Evolutionary conservation across 2,113 vertebrate species (phyloP), one percentile per base, ranked within the genome.

Genomic region (Cebidichthys violaceus): DNA sequence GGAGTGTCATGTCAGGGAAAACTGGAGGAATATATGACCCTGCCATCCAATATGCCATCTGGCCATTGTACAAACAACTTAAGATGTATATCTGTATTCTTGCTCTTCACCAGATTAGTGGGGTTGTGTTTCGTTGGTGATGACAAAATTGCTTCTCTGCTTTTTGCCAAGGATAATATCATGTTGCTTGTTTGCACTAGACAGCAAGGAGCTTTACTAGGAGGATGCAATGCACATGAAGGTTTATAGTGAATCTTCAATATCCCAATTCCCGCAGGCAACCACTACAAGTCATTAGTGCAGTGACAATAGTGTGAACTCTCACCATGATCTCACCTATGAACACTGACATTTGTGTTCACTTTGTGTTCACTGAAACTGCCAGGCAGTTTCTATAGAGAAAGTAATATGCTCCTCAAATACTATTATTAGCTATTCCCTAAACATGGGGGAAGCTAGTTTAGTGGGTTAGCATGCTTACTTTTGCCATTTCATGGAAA

Each of bases 111-210:
- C 13, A 22, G 7, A 29, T 22, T 33, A 24, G n/a, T 67, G 27
- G 17, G 45, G 45, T 50, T 50, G 45, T 7, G 11, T 55, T 66
- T 11, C 14, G 47, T 66, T 20, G 75, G 13, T 33, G 37, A 8
- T 55, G 62, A 39, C 9, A 22, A 5, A 35, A 47, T 55, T 67
- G 37, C 37, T 7, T 59, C 10, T 62, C 24, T 64, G 31, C n/a
- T 64, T 71, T 70, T 79, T 71, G 77, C 45, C 1, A 15, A 54
- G 43, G 45, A 79, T 72, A 8, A 33, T 64, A 10, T 35, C 33
- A 35, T 73, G 5, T 72, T 72, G 8, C 14, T 41, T 70, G 11
- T 72, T 59, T 59, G 24, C 9, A 73, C 10, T 29, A 5, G 54
- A 57, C 37, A 60, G 9, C 24, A 9, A 45, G 18, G 6, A 14